These are phyloP conservation scores for Apocrypta bakeri DNA, from an alignment of 1,140 invertebrate genomes.

Conservation along the genomic window DNA sequence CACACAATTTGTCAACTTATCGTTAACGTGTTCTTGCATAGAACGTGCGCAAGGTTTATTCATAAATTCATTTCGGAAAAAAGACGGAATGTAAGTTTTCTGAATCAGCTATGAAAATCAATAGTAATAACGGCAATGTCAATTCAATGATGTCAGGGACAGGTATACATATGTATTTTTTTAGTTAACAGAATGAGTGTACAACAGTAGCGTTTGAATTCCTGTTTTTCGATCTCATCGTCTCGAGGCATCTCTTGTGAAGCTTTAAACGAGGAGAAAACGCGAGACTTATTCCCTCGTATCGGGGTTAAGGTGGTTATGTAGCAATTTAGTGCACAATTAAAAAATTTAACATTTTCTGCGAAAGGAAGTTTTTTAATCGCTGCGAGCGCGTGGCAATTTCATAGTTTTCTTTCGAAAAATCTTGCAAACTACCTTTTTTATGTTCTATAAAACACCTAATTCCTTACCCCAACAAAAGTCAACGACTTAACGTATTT, in stretches of 20 bases:
- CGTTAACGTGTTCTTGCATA: no score
- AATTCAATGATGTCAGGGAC: background rate
- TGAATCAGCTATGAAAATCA: background rate
- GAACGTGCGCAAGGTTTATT: background rate
- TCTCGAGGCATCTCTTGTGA: background rate
- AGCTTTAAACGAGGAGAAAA: background rate
- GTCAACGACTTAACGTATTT: no score
- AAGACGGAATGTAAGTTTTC: background rate
- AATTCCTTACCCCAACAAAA: no score
- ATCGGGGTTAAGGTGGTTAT: background rate
- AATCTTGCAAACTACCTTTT: no score
- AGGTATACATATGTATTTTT: background rate
- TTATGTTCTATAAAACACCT: no score
- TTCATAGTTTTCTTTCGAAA: no score
- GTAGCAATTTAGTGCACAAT: background rate
- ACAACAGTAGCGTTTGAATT: background rate
- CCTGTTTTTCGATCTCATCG: background rate
- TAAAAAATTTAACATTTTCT: no score
- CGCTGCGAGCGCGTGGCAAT: no score
- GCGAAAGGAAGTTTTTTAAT: background rate
- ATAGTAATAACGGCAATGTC: background rate
- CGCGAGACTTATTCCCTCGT: background rate
- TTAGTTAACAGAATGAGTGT: background rate
- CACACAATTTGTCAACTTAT: no score
- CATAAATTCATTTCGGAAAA: background rate